phyloP scores from a whole-genome alignment of 1,140 invertebrate genomes.

The Steinernema feltiae region DNA sequence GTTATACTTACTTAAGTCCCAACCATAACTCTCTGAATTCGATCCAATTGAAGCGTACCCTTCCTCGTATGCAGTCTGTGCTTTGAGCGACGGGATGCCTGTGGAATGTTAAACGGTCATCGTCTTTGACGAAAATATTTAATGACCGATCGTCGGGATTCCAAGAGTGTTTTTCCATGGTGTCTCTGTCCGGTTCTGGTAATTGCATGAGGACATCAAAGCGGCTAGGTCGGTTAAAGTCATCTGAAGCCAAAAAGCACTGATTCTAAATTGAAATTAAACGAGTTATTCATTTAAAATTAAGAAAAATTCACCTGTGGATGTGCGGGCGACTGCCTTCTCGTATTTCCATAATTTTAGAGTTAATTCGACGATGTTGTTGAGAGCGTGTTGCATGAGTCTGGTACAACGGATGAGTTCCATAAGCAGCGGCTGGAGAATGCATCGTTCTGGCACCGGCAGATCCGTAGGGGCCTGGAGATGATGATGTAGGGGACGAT shows the following conservation, averaged over 20 bases:
- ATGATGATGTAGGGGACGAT: not conserved
- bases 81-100: conserved; percentile 96
- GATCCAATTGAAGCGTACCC: conserved; percentile 71
- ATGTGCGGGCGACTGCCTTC: conserved; percentile 4
- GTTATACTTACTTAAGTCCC: conserved; percentile 70
- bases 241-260: conserved; percentile 34
- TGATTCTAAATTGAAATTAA: not conserved
- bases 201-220: conserved; percentile 37
- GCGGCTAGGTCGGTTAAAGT: conserved; percentile 34
- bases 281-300: not conserved
- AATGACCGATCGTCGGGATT: conserved; percentile 91
- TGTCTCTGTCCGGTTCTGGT: conserved; percentile 20
- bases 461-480: not conserved
- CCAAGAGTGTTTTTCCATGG: conserved; percentile 65
- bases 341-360: not conserved
- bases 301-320: not conserved
- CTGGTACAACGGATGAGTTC: not conserved
- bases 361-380: not conserved
- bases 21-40: conserved; percentile 96
- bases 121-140: conserved; percentile 98
- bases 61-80: conserved; percentile 95
- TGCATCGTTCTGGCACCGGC: not conserved
- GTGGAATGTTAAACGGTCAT: conserved; percentile 95
- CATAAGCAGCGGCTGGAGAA: not conserved
- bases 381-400: not conserved